These are phyloP conservation scores for Cuculus canorus DNA, from an alignment of 2,797 vertebrate genomes.

Conservation along the genomic window DNA sequence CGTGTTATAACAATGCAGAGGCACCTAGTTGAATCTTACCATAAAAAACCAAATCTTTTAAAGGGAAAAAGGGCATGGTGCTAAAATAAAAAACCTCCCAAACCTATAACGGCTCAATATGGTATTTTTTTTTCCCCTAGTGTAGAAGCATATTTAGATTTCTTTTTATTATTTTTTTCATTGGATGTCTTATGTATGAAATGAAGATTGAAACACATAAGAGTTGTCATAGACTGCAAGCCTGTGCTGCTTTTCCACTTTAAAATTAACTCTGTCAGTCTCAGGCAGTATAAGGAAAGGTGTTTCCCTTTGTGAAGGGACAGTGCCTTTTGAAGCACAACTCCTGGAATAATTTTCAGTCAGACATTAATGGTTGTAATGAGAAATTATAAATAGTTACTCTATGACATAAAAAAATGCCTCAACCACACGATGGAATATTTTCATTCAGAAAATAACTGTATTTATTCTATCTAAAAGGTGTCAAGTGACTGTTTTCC, in stretches of 20 bases:
- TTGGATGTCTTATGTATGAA: not conserved
- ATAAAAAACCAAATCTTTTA: not conserved
- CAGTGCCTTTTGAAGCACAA: not conserved
- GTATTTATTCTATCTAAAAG: not conserved
- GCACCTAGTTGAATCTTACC: not conserved
- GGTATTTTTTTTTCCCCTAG: not conserved
- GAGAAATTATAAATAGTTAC: not conserved
- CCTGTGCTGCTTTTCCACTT: not conserved
- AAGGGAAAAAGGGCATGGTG: not conserved
- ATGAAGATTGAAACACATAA: not conserved
- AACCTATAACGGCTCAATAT: not conserved
- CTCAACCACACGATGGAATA: not conserved
- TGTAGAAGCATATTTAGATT: not conserved
- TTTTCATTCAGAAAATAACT: not conserved
- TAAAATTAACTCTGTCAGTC: not conserved
- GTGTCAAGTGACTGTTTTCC: not conserved
- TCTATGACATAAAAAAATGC: not conserved
- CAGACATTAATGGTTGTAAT: not conserved
- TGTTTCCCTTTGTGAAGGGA: not conserved
- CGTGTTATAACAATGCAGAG: not conserved
- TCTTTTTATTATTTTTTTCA: not conserved
- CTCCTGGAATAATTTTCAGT: not conserved
- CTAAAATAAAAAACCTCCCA: not conserved
- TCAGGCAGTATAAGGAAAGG: not conserved
- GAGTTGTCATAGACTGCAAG: not conserved